Evolutionary conservation across 2,888 invertebrate genomes (phyloP).

Genomic region (Aromia moschata): DNA sequence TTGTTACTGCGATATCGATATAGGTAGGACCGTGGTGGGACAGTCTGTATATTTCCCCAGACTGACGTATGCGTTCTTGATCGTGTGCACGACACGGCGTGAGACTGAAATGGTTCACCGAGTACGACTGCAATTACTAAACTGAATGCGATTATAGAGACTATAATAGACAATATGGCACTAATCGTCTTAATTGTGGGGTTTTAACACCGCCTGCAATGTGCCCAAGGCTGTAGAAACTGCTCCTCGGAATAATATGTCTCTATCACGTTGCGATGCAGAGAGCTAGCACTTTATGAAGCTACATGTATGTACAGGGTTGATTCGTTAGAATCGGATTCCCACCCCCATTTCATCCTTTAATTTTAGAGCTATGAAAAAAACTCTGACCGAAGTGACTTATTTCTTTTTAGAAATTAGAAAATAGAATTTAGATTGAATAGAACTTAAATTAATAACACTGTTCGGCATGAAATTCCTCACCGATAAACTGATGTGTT

Average conservation of each 20-base stretch:
- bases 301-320: not conserved
- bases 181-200: slow-evolving; percentile 37
- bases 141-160: slow-evolving; percentile 40
- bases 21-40: too few species aligned
- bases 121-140: slow-evolving; percentile 34
- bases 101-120: not conserved
- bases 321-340: not conserved
- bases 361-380: too few species aligned
- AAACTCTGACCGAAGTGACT: too few species aligned
- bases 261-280: not conserved
- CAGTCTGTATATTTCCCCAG: too few species aligned
- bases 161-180: slow-evolving; percentile 42
- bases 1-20: too few species aligned
- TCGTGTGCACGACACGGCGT: not conserved
- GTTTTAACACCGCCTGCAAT: not conserved
- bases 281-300: not conserved
- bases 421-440: too few species aligned
- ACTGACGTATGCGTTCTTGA: too few species aligned
- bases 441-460: too few species aligned
- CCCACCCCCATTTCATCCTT: too few species aligned
- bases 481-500: too few species aligned
- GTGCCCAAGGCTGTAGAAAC: not conserved
- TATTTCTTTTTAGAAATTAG: too few species aligned
- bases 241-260: slow-evolving; percentile 3
- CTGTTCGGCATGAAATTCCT: too few species aligned